Evolutionary conservation across 2,797 vertebrate species (phyloP), one percentile per base, ranked within the genome.

Genomic region (Hirundo rustica): DNA sequence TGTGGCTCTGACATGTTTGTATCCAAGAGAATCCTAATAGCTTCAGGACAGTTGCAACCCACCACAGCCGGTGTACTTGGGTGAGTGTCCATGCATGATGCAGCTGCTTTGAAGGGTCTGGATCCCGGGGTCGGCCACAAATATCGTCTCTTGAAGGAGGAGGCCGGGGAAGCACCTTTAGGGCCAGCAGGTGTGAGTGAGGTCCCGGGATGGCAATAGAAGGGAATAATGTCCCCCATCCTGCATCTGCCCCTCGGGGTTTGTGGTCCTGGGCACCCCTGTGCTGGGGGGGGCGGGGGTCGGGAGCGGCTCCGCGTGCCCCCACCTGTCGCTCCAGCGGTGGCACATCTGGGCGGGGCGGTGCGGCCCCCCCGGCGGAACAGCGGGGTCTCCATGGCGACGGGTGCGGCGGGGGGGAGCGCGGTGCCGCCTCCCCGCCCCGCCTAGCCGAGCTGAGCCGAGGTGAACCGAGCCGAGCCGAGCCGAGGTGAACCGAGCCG

Each of bases 321-420:
- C 57, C 32, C 55, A 93, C 92, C 95, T 96, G 95, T 92, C 36
- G 76, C 81, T 7, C 70, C 89, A 66, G 92, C 42, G 45, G 68
- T 11, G 87, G 22, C 68, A 88, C 93, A 79, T 61, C 81, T 81
- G 93, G 61, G 70, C 74, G 30, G 70, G 42, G 58, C 65, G 47
- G 38, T 5, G 30, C 53, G 11, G 17, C 30, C 20, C 66, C n/a
- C 34, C 50, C 27, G 47, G 34, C 23, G 67, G 40, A 55, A 86
- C 88, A 65, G 70, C 82, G 65, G 88, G 57, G 75, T 66, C 84
- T 92, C 95, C 95, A 77, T 93, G 71, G 36, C 36, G 65, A 68
- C 89, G 81, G 74, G 70, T n/a, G 72, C 44, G 55, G 71, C 36
- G 36, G 36, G 10, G 36, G 85, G 81, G 64, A n/a, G 75, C 81